These are phyloP conservation scores for Balaeniceps rex DNA, from an alignment of 2,113 vertebrate species.

Conservation along the genomic window DNA sequence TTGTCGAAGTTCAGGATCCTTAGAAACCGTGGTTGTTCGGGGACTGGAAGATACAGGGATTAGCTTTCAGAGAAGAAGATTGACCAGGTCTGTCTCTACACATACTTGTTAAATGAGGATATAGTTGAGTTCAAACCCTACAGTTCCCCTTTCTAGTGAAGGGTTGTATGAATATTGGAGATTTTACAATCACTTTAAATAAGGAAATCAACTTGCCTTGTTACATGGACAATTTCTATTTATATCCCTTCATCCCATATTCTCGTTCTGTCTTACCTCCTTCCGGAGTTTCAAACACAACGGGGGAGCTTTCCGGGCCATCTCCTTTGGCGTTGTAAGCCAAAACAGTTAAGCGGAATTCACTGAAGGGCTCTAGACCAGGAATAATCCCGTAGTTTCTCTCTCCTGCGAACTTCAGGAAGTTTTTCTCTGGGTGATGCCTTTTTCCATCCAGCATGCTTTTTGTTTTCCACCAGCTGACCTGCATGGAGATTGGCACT, in stretches of 20 bases:
- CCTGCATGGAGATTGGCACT: slow-evolving; percentile 67
- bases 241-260: background rate
- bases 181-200: background rate
- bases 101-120: background rate
- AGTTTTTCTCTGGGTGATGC: slow-evolving; percentile 79
- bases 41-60: slow-evolving; percentile 77
- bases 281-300: slow-evolving; percentile 90
- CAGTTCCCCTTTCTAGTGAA: background rate
- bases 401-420: slow-evolving; percentile 80
- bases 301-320: slow-evolving; percentile 87
- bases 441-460: slow-evolving; percentile 81
- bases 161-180: background rate
- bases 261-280: slow-evolving; percentile 83
- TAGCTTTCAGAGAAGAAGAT: background rate
- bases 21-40: slow-evolving; percentile 84
- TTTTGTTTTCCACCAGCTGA: slow-evolving; percentile 91
- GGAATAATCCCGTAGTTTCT: slow-evolving; percentile 79
- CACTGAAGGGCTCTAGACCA: slow-evolving; percentile 86
- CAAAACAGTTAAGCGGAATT: slow-evolving; percentile 87
- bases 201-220: background rate
- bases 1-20: slow-evolving; percentile 84
- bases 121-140: background rate
- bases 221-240: background rate
- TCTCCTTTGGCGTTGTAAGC: slow-evolving; percentile 90
- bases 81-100: background rate